Evolutionary conservation across 2,113 vertebrate genomes (phyloP), one percentile per base, ranked within the genome.

Genomic region (Oryzias javanicus): DNA sequence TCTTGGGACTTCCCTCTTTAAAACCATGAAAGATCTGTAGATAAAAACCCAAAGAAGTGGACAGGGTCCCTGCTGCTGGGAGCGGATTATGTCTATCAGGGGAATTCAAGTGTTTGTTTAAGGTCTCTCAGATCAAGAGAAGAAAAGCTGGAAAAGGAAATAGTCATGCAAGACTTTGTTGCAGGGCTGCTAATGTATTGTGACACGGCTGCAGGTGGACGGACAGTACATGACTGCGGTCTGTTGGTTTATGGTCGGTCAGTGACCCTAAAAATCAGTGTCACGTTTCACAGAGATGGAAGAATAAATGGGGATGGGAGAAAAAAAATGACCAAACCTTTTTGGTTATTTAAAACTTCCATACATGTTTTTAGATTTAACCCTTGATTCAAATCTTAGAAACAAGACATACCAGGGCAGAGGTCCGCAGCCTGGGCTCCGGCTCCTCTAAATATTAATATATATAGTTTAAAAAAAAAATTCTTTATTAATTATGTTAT

Each of bases 1-100:
- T 56, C 67, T 56, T 20, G 45, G 29, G 46, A n/a, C 22, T 14
- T 20, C 42, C 35, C 44, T 77, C 52, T 29, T 63, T 60, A 54
- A 79, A 81, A 64, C 42, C 72, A 76, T 42, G 62, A 58, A 76
- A 50, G 61, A 58, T 74, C n/a, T 53, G 67, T 0, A 18, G 42
- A 75, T 70, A 71, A 82, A 82, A 64, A 46, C 2, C 69, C 29
- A 49, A 67, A 42, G 5, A 25, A 55, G 41, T 70, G 62, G 76
- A 71, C 60, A 49, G 51, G 60, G 70, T 81, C 49, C 51, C 51
- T 13, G 0, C 17, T 22, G 18, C 25, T n/a, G 68, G 47, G 18
- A 59, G 41, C 22, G 51, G 35, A n/a, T 51, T 63, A 66, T 61
- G 50, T 55, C 51, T 45, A 55, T 56, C 15, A 22, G 4, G 49